These are phyloP conservation scores for Taurulus bubalis DNA, from an alignment of 2,113 vertebrate species.

Conservation along the genomic window DNA sequence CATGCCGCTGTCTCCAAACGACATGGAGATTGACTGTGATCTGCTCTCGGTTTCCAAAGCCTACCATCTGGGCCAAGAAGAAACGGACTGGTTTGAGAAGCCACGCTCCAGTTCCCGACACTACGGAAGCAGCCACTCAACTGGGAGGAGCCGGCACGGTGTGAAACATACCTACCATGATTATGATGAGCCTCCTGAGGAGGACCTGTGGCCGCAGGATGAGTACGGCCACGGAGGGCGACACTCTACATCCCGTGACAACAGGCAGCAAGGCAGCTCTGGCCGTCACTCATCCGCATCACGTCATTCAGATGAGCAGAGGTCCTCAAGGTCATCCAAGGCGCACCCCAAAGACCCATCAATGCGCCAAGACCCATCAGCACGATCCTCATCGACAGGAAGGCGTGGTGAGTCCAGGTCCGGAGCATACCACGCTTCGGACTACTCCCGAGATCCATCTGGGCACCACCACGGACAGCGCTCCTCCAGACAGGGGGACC, in stretches of 20 bases:
- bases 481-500: slow-evolving; percentile 76
- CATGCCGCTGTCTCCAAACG: slow-evolving; percentile 79
- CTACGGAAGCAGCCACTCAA: slow-evolving; percentile 90
- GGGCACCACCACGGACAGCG: slow-evolving; percentile 87
- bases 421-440: slow-evolving; percentile 86
- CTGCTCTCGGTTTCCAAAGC: slow-evolving; percentile 99
- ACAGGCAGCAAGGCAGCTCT: slow-evolving; percentile 91
- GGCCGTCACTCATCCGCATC: slow-evolving; percentile 88
- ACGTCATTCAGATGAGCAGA: slow-evolving; percentile 90
- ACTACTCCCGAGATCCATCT: slow-evolving; percentile 87
- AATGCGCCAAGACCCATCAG: slow-evolving; percentile 88
- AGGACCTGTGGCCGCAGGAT: slow-evolving; percentile 92
- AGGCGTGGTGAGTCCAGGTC: slow-evolving; percentile 89
- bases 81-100: slow-evolving; percentile 99
- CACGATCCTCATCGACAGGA: slow-evolving; percentile 84
- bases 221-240: slow-evolving; percentile 89
- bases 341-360: slow-evolving; percentile 89
- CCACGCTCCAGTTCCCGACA: slow-evolving; percentile 94
- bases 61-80: slow-evolving; percentile 99
- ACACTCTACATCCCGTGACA: slow-evolving; percentile 88
- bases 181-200: slow-evolving; percentile 94
- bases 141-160: slow-evolving; percentile 90
- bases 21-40: slow-evolving; percentile 91
- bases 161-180: slow-evolving; percentile 95
- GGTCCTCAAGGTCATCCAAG: slow-evolving; percentile 88